phyloP scores from a whole-genome alignment of 2,888 invertebrate species.

The Amiota minor region DNA sequence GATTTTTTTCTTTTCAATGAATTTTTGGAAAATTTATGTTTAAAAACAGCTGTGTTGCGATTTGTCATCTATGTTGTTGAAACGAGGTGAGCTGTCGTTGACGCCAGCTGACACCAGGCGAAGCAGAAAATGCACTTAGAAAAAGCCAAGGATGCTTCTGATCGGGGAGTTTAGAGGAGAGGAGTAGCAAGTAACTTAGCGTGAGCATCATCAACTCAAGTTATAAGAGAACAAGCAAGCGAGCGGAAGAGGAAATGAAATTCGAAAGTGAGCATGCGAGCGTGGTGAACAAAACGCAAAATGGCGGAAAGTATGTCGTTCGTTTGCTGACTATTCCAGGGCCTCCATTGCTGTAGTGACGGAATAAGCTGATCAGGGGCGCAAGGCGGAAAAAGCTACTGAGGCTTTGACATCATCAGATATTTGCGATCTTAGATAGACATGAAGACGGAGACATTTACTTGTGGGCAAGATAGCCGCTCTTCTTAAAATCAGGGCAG shows the following conservation, averaged over 20 bases:
- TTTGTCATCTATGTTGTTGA: constrained; percentile 28
- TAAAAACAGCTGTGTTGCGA: constrained; percentile 31
- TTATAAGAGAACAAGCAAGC: neutral
- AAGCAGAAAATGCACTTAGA: constrained; percentile 28
- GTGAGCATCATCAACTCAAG: neutral
- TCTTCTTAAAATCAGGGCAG: too few species aligned
- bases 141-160: constrained; percentile 18
- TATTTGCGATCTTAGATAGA: too few species aligned
- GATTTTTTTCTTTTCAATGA: constrained; percentile 11
- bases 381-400: too few species aligned
- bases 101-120: constrained; percentile 16
- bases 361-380: neutral
- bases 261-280: constrained; percentile 5
- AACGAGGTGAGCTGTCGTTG: constrained; percentile 8
- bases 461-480: too few species aligned
- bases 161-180: neutral
- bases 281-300: constrained; percentile 1
- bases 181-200: neutral
- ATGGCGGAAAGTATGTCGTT: constrained; percentile 24
- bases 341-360: neutral
- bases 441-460: too few species aligned
- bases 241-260: constrained; percentile 20
- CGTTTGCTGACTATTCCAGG: neutral
- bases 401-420: too few species aligned
- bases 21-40: constrained; percentile 29